A percentile compares a stretch with the other conserved stretches of the same genome.
Conservation (phyloP, 1,140 invertebrate species). For the Caenorhabditis brenneri region DNA sequence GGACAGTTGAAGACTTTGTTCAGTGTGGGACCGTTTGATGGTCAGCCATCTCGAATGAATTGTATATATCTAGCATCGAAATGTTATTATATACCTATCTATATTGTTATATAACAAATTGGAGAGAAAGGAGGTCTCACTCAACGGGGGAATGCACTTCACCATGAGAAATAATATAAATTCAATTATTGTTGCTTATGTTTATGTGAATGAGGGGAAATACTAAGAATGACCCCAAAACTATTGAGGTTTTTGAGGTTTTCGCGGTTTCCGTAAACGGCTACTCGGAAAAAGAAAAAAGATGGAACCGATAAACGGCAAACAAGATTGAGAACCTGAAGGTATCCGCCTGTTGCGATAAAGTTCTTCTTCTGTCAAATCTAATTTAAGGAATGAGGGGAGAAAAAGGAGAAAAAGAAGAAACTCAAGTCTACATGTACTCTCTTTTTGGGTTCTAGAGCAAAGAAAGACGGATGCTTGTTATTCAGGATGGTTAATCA, state of each 20-base stretch:
- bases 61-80: not conserved
- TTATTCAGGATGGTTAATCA: constrained; percentile 40
- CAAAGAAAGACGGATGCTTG: not conserved
- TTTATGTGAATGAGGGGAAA: not conserved
- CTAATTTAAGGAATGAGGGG: constrained; percentile 29
- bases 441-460: not conserved
- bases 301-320: constrained; percentile 38
- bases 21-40: constrained; percentile 3
- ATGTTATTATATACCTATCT: not conserved
- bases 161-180: not conserved
- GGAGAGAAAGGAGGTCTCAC: not conserved
- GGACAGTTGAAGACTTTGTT: not conserved
- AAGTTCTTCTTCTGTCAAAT: constrained; percentile 34
- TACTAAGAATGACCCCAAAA: constrained; percentile 1
- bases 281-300: not conserved
- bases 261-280: not conserved
- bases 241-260: not conserved
- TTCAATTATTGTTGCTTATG: not conserved
- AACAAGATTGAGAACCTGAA: constrained; percentile 38
- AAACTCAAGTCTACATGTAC: constrained; percentile 36
- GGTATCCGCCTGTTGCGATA: constrained; percentile 16
- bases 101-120: not conserved
- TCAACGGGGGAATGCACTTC: not conserved
- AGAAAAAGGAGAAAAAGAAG: constrained; percentile 8
- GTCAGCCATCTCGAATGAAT: not conserved